Conservation (phyloP, 2,888 invertebrate genomes). For the Marasmarcha lunaedactyla region DNA sequence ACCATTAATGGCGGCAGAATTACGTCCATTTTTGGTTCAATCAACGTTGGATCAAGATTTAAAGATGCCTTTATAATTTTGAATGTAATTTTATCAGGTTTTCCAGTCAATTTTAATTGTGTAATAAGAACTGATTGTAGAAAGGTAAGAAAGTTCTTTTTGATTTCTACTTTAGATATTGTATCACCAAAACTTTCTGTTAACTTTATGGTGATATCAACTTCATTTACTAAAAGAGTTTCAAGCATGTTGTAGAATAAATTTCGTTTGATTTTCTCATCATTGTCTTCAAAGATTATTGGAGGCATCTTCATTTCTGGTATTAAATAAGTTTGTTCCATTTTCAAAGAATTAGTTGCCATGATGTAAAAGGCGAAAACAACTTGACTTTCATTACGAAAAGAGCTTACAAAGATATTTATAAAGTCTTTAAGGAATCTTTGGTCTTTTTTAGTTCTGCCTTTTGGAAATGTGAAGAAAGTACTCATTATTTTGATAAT, state of each 20-base stretch:
- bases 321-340: slow-evolving; percentile 44
- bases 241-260: slow-evolving; percentile 50
- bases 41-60: slow-evolving; percentile 46
- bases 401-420: slow-evolving; percentile 45
- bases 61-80: slow-evolving; percentile 45
- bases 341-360: slow-evolving; percentile 33
- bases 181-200: slow-evolving; percentile 50
- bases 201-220: slow-evolving; percentile 45
- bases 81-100: slow-evolving; percentile 40
- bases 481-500: slow-evolving; percentile 52
- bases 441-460: slow-evolving; percentile 26
- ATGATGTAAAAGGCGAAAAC: slow-evolving; percentile 55
- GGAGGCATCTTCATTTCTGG: slow-evolving; percentile 37
- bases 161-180: slow-evolving; percentile 43
- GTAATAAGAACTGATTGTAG: slow-evolving; percentile 47
- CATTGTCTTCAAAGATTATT: slow-evolving; percentile 33
- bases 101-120: slow-evolving; percentile 45
- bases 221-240: slow-evolving; percentile 37
- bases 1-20: slow-evolving; percentile 50
- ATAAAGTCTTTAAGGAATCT: slow-evolving; percentile 46
- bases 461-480: slow-evolving; percentile 43
- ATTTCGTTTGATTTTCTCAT: slow-evolving; percentile 38
- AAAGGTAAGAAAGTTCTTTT: slow-evolving; percentile 45
- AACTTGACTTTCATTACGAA: slow-evolving; percentile 41
- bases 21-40: slow-evolving; percentile 44